A percentile compares a stretch with the other conserved stretches of the same genome.
phyloP scores from a whole-genome alignment of 2,888 invertebrate species.

The Nebria brevicollis region DNA sequence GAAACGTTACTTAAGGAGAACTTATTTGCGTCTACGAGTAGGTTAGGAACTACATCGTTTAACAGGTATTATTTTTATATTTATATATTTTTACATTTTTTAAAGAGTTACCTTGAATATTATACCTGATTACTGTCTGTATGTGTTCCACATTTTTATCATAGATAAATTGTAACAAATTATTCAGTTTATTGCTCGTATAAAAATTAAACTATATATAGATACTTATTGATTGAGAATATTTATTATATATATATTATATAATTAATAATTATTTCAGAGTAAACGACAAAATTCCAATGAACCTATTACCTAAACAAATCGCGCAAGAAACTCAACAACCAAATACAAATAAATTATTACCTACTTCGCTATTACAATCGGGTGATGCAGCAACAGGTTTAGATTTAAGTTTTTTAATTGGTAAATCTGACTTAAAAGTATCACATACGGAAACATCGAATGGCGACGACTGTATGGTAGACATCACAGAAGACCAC shows the following conservation, averaged over 20 bases:
- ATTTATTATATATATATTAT: no score
- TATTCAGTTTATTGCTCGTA: not conserved
- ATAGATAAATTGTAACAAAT: no score
- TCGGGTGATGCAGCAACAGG: conserved; percentile 49
- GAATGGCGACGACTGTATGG: conserved; percentile 67
- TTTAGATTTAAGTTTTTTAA: conserved; percentile 67
- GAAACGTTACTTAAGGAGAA: conserved; percentile 81
- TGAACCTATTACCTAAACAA: conserved; percentile 68
- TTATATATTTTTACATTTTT: no score
- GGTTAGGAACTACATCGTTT: conserved; percentile 59
- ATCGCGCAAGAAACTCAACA: conserved; percentile 43
- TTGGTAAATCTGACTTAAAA: conserved; percentile 57
- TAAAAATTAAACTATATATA: no score
- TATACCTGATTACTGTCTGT: no score
- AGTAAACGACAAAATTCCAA: conserved; percentile 71
- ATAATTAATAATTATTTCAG: conserved; percentile 59
- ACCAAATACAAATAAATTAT: conserved; percentile 33
- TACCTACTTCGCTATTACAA: conserved; percentile 39
- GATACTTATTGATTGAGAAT: no score
- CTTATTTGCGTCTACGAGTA: conserved; percentile 65
- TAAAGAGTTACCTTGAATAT: no score
- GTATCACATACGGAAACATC: conserved; percentile 46
- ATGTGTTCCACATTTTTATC: no score
- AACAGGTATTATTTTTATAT: conserved; percentile 58
- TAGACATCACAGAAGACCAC: conserved; percentile 67